Conservation (phyloP, 1,140 invertebrate genomes). For the Cyclargus thomasi region DNA sequence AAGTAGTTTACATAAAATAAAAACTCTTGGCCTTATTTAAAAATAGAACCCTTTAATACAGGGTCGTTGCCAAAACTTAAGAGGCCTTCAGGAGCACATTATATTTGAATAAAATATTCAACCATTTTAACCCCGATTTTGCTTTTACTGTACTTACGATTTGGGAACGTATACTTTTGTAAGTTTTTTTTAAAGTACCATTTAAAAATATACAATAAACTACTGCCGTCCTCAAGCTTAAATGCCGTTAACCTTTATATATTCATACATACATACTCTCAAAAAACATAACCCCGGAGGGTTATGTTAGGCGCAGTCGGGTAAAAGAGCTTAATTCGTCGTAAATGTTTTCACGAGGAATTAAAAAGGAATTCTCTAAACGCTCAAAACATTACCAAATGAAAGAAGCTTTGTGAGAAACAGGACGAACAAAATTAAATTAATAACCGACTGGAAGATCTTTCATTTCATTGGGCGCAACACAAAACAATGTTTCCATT, state of each 20-base stretch:
- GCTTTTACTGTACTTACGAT: background rate
- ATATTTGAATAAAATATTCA: slow-evolving; percentile 4
- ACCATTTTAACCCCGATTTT: background rate
- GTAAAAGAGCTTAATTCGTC: too few relatives aligned
- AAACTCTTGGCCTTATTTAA: background rate
- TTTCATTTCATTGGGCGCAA: slow-evolving; percentile 6
- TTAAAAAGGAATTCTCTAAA: too few relatives aligned
- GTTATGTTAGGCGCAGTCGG: too few relatives aligned
- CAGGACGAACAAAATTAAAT: background rate
- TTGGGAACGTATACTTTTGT: background rate
- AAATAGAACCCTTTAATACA: background rate
- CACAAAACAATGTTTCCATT: slow-evolving; percentile 6
- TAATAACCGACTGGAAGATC: slow-evolving; percentile 2
- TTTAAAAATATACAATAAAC: too few relatives aligned
- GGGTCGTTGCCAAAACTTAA: background rate
- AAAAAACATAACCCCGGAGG: too few relatives aligned
- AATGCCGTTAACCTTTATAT: too few relatives aligned
- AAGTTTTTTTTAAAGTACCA: too few relatives aligned
- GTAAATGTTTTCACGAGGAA: too few relatives aligned
- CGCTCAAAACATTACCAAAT: background rate
- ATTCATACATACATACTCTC: too few relatives aligned
- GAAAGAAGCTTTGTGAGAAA: background rate
- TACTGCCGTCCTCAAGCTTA: too few relatives aligned
- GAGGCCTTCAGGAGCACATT: background rate
- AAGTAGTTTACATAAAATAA: background rate